Conservation (phyloP, 2,113 vertebrate genomes). For the Gyps fulvus region DNA sequence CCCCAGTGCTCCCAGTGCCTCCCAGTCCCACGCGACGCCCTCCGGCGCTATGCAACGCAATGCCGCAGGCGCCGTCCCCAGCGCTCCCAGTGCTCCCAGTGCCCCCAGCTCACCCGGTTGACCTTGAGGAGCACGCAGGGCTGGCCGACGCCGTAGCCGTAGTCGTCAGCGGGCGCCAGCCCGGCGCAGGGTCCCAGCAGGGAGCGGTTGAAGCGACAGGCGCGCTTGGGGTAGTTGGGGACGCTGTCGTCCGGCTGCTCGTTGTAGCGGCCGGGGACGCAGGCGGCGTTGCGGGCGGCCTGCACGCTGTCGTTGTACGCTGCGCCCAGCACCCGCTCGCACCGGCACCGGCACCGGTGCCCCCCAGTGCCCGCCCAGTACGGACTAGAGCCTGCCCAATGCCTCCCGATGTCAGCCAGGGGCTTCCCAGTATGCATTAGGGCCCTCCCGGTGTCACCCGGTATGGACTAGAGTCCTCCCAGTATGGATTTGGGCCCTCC, state of each 20-base stretch:
- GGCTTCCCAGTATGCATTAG: not conserved
- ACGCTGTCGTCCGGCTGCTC: not conserved
- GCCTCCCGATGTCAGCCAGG: not conserved
- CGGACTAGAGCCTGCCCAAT: not conserved
- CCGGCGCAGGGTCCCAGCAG: not conserved
- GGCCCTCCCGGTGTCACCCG: not conserved
- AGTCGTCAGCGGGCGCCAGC: not conserved
- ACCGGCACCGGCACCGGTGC: not conserved
- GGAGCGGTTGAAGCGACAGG: not conserved
- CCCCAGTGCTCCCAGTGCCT: not conserved
- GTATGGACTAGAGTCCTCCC: not conserved
- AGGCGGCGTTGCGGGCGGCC: not conserved
- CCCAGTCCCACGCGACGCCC: not conserved
- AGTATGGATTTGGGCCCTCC: too few relatives aligned
- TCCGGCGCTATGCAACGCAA: not conserved
- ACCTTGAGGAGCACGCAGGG: not conserved
- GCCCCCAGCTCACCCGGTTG: not conserved
- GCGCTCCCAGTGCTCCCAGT: not conserved
- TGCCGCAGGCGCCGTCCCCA: too few relatives aligned
- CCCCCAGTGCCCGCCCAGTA: not conserved
- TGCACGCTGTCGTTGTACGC: slow-evolving; percentile 10
- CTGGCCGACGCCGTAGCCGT: not conserved
- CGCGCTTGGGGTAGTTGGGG: not conserved
- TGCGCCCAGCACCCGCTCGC: not conserved
- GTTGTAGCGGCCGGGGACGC: not conserved